phyloP scores from a whole-genome alignment of 2,888 invertebrate species.

The Odontocolon sp. region DNA sequence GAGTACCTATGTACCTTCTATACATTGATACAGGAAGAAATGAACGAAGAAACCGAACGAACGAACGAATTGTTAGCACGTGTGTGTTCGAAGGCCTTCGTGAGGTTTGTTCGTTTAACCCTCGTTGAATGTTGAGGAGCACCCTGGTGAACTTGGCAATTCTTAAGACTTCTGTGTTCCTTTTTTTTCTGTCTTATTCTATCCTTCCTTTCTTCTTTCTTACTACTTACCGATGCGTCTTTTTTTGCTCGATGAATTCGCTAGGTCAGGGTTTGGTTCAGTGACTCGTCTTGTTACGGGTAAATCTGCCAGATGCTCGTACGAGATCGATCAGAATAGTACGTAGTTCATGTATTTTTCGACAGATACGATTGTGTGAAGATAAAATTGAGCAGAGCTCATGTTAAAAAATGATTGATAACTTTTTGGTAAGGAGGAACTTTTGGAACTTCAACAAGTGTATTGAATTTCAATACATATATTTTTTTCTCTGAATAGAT shows the following conservation, averaged over 20 bases:
- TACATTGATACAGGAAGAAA: background rate
- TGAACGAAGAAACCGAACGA: background rate
- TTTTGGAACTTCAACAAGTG: no score
- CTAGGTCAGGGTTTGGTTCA: slow-evolving; percentile 57
- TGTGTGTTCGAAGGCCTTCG: slow-evolving; percentile 26
- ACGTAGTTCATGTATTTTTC: no score
- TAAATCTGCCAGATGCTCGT: no score
- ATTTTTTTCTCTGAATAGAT: background rate
- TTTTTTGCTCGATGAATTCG: slow-evolving; percentile 44
- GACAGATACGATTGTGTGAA: background rate
- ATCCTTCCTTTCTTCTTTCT: slow-evolving; percentile 21
- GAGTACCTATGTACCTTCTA: slow-evolving; percentile 13
- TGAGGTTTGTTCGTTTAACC: slow-evolving; percentile 57
- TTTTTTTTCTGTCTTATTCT: slow-evolving; percentile 15
- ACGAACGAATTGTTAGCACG: slow-evolving; percentile 26
- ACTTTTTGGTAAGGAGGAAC: no score
- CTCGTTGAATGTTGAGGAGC: slow-evolving; percentile 50
- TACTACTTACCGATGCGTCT: no score
- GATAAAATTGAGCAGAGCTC: no score
- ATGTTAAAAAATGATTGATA: no score
- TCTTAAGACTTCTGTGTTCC: slow-evolving; percentile 18
- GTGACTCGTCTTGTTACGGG: slow-evolving; percentile 20
- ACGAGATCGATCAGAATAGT: background rate
- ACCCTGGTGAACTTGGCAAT: slow-evolving; percentile 52
- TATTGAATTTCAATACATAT: background rate